A percentile compares a stretch with the other conserved stretches of the same genome.
Evolutionary conservation across 2,797 vertebrate genomes (phyloP).

Genomic region (Darevskia mixta): DNA sequence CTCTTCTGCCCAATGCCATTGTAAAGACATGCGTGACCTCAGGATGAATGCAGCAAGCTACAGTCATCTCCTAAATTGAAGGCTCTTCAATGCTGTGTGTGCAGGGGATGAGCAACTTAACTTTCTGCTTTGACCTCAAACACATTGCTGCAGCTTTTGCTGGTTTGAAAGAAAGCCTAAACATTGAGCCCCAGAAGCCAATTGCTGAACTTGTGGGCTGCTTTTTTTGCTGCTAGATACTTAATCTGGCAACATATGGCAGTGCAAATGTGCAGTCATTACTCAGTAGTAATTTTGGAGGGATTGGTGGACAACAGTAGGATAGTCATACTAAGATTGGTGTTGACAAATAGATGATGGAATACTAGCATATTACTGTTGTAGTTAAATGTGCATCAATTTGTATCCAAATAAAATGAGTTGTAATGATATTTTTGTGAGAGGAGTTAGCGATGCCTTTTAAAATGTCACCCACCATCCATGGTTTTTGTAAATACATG

Average conservation of each 20-base stretch:
- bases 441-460: not conserved
- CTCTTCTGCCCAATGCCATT: not conserved
- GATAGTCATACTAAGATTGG: not conserved
- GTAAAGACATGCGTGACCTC: no score
- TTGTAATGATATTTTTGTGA: not conserved
- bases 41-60: not conserved
- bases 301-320: not conserved
- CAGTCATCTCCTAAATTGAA: not conserved
- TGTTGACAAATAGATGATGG: not conserved
- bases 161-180: not conserved
- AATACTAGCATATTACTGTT: not conserved
- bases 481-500: not conserved
- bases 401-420: not conserved
- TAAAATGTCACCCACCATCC: not conserved
- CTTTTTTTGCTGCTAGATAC: not conserved
- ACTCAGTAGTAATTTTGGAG: not conserved
- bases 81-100: not conserved
- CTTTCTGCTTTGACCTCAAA: not conserved
- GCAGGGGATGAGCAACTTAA: not conserved
- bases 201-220: not conserved
- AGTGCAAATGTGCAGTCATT: not conserved
- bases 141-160: not conserved
- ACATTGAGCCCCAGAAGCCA: not conserved
- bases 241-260: not conserved
- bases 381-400: not conserved